Percentiles rank a stretch among this genome's conserved stretches.
These are phyloP conservation scores for Campylomormyrus numenius DNA, from an alignment of 2,113 vertebrate genomes.

Conservation along the genomic window DNA sequence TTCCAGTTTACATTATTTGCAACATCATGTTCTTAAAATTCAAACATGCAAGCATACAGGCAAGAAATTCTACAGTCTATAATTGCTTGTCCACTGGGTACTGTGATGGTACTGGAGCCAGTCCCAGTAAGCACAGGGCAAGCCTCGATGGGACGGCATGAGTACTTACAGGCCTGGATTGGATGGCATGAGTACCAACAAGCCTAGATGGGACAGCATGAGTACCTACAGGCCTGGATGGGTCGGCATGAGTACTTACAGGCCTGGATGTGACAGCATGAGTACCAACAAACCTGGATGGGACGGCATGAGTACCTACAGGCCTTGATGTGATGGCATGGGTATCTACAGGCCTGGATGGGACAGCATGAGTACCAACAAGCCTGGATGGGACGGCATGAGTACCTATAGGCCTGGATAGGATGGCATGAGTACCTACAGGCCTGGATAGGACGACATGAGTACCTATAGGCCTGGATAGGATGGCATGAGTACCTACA, in stretches of 20 bases:
- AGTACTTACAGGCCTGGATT: not conserved
- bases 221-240: not conserved
- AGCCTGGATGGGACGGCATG: not conserved
- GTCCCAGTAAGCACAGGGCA: not conserved
- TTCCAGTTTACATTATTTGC: not conserved
- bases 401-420: not conserved
- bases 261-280: no score
- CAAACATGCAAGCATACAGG: not conserved
- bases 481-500: no score
- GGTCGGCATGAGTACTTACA: not conserved
- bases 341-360: no score
- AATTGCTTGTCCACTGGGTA: not conserved
- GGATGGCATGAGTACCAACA: no score
- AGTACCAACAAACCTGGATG: not conserved
- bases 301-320: not conserved
- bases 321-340: no score
- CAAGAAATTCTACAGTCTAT: not conserved
- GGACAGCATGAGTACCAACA: no score
- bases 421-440: no score
- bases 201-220: not conserved
- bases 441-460: not conserved
- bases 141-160: not conserved
- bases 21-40: not conserved
- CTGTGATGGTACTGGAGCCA: not conserved
- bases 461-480: no score